phyloP scores from a whole-genome alignment of 1,140 invertebrate species.

The Panonychus citri region DNA sequence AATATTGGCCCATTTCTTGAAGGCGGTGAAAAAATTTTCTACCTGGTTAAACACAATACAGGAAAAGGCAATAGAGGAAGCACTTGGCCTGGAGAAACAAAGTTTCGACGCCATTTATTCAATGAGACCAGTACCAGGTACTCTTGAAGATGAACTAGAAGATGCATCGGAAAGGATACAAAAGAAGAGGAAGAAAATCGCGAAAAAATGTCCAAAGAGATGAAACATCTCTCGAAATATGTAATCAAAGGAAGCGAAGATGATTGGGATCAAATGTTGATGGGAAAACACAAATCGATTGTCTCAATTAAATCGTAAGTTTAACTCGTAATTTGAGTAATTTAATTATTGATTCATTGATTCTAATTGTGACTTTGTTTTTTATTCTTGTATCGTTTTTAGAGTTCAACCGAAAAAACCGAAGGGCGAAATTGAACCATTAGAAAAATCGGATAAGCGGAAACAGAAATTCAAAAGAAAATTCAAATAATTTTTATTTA shows the following conservation, averaged over 20 bases:
- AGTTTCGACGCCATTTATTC: slow-evolving; percentile 10
- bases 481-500: no score
- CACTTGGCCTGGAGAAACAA: slow-evolving; percentile 30
- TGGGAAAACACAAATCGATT: slow-evolving; percentile 15
- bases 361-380: not conserved
- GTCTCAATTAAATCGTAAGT: slow-evolving; percentile 21
- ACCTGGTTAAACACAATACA: slow-evolving; percentile 29
- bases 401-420: not conserved
- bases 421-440: not conserved
- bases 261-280: slow-evolving; percentile 44
- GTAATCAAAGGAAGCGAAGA: slow-evolving; percentile 60
- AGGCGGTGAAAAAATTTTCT: slow-evolving; percentile 44
- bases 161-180: slow-evolving; percentile 39
- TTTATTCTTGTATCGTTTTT: not conserved
- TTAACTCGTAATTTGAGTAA: not conserved
- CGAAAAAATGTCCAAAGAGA: slow-evolving; percentile 14
- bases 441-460: not conserved
- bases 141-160: slow-evolving; percentile 54
- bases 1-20: slow-evolving; percentile 59
- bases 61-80: slow-evolving; percentile 42
- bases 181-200: slow-evolving; percentile 9
- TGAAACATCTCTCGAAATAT: slow-evolving; percentile 44
- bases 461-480: not conserved
- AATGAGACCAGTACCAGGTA: slow-evolving; percentile 14
- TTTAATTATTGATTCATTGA: not conserved